Evolutionary conservation across 1,140 invertebrate species (phyloP), one percentile per base, ranked within the genome.

Genomic region (Probaryconus sp.): DNA sequence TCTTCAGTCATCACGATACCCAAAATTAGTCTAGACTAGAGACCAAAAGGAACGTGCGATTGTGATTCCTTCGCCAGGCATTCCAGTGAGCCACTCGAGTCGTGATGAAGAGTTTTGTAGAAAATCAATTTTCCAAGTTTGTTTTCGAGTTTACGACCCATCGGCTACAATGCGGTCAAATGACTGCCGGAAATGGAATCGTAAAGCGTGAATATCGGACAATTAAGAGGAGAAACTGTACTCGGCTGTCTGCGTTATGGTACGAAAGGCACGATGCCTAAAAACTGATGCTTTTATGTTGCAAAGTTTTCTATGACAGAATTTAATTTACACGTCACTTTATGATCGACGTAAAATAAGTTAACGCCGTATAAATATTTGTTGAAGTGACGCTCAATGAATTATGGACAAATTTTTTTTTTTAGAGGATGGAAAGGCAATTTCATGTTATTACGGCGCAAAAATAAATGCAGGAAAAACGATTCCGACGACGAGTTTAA

Each of bases 131-230:
- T 45, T 24, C 10, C 26, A 40, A 26, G 26, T 24, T 14, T 13
- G 16, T 24, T 37, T 35, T 48, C 2, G 14, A 14, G 21, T 45
- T 63, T 28, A n/a, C 26, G 28, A 30, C 13, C 30, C 26, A 35
- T 21, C 31, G 6, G 16, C 1, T 18, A 31, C 14, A 18, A 51
- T 53, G 47, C 53, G 11, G 9, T 30, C 20, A 5, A 5, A 40
- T 9, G 61, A 47, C 40, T 65, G 47, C 61, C 61, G 61, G 61
- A 65, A 43, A 42, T 47, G 47, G 42, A 50, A 56, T 67, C 42
- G 31, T 55, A 53, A 67, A 56, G 48, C 35, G 56, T 48, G 48
- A 55, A 67, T 56, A 42, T 21, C n/a, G n/a, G n/a, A n/a, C 2
- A 1, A 21, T 7, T 28, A 28, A 45, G 40, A 64, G 30, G 30